Evolutionary conservation across 2,888 invertebrate genomes (phyloP).

Genomic region (Habrosyne pyritoides): DNA sequence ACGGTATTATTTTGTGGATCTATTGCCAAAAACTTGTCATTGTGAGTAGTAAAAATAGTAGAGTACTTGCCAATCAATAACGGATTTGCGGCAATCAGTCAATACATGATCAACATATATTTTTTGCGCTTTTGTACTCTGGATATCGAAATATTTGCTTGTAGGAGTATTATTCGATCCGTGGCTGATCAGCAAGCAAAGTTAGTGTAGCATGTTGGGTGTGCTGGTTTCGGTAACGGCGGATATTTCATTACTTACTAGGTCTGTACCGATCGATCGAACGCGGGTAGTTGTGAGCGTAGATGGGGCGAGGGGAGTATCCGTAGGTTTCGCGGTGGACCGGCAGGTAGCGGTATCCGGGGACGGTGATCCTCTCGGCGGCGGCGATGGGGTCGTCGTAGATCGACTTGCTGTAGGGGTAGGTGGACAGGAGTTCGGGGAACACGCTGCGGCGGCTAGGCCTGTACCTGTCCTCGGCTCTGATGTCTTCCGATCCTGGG

Average conservation of each 20-base stretch:
- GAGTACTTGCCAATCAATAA: constrained; percentile 56
- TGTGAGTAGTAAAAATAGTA: constrained; percentile 31
- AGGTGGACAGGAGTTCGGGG: constrained; percentile 88
- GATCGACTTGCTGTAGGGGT: constrained; percentile 93
- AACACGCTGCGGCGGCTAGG: constrained; percentile 88
- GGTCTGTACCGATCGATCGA: constrained; percentile 91
- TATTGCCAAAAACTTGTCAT: constrained; percentile 45
- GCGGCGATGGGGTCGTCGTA: constrained; percentile 92
- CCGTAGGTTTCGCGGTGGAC: constrained; percentile 95
- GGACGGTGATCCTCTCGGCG: constrained; percentile 92
- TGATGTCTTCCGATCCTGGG: constrained; percentile 94
- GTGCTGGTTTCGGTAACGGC: constrained; percentile 17
- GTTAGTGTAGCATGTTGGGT: constrained; percentile 46
- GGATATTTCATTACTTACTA: constrained; percentile 86
- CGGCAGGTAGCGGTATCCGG: constrained; percentile 95
- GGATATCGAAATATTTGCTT: neutral
- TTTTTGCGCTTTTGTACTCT: constrained; percentile 15
- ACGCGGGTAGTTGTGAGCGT: constrained; percentile 92
- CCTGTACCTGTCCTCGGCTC: constrained; percentile 92
- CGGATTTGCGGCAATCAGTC: constrained; percentile 33
- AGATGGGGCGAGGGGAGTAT: constrained; percentile 94
- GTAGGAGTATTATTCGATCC: constrained; percentile 11
- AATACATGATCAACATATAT: constrained; percentile 33
- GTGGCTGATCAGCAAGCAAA: constrained; percentile 38
- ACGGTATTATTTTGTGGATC: constrained; percentile 22